These are phyloP conservation scores for Pheosia tremula DNA, from an alignment of 2,888 invertebrate genomes.

Conservation along the genomic window DNA sequence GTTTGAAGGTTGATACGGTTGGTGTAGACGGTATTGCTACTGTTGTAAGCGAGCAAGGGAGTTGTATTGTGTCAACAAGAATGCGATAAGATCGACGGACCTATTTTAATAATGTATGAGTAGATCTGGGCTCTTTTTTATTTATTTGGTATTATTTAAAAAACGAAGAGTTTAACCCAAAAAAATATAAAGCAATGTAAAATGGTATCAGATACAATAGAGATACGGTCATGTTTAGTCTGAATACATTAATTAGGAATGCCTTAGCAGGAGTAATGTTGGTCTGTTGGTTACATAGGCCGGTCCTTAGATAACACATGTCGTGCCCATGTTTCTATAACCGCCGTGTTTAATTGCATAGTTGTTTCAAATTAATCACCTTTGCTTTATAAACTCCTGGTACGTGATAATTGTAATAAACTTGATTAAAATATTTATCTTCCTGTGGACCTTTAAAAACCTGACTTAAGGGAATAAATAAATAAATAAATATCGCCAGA, in stretches of 20 bases:
- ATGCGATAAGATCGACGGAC: constrained; percentile 46
- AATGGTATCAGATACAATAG: not conserved
- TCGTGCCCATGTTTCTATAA: no score
- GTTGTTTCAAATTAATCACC: not conserved
- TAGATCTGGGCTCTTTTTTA: constrained; percentile 36
- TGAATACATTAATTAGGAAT: not conserved
- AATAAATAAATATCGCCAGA: no score
- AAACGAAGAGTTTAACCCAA: not conserved
- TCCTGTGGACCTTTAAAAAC: no score
- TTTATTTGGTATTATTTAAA: constrained; percentile 37
- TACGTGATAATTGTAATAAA: not conserved
- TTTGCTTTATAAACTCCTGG: not conserved
- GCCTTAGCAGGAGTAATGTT: not conserved
- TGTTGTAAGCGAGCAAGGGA: constrained; percentile 27
- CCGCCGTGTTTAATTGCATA: no score
- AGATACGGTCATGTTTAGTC: not conserved
- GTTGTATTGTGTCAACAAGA: constrained; percentile 55
- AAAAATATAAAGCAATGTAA: not conserved
- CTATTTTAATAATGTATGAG: constrained; percentile 58
- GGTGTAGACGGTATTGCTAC: constrained; percentile 8
- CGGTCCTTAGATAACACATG: no score
- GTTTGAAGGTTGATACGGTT: constrained; percentile 9
- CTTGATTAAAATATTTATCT: no score
- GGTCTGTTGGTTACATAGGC: not conserved
- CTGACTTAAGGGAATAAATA: no score